Percentiles rank a stretch among this genome's conserved stretches.
Conservation (phyloP, 30 jellyfish, hydroid and myxozoan genomes). For the Chironex yamaguchii region DNA sequence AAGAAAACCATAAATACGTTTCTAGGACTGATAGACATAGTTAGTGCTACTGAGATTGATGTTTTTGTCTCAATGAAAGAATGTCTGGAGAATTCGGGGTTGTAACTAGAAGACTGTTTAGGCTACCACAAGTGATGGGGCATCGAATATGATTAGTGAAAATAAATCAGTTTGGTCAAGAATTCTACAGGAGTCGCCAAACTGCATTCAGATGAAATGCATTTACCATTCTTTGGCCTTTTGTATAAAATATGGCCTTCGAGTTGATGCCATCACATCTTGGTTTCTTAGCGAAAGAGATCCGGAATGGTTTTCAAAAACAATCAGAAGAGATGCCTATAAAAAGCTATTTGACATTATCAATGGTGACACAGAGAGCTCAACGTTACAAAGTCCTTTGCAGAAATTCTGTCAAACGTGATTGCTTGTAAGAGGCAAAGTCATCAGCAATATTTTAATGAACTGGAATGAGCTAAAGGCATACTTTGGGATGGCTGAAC, state of each 20-base stretch:
- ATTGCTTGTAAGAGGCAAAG: neutral
- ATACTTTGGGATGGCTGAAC: neutral
- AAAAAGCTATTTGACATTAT: neutral
- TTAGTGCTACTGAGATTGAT: too few relatives aligned
- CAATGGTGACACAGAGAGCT: neutral
- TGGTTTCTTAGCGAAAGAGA: neutral
- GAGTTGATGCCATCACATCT: neutral
- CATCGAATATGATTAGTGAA: neutral
- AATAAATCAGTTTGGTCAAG: neutral
- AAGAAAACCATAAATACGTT: too few relatives aligned
- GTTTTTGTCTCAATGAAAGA: too few relatives aligned
- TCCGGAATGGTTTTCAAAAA: neutral
- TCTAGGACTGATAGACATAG: too few relatives aligned
- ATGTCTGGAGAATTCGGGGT: too few relatives aligned
- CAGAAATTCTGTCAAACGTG: neutral
- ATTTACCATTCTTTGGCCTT: neutral
- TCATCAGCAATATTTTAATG: too few relatives aligned
- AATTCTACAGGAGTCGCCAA: neutral
- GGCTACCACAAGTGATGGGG: too few relatives aligned
- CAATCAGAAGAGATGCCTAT: neutral
- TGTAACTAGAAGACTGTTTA: too few relatives aligned
- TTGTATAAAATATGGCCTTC: neutral
- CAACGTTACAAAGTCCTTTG: neutral
- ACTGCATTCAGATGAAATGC: neutral
- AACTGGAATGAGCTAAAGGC: neutral